phyloP scores from a whole-genome alignment of 2,888 invertebrate genomes.

The Meteorus cinctellus region DNA sequence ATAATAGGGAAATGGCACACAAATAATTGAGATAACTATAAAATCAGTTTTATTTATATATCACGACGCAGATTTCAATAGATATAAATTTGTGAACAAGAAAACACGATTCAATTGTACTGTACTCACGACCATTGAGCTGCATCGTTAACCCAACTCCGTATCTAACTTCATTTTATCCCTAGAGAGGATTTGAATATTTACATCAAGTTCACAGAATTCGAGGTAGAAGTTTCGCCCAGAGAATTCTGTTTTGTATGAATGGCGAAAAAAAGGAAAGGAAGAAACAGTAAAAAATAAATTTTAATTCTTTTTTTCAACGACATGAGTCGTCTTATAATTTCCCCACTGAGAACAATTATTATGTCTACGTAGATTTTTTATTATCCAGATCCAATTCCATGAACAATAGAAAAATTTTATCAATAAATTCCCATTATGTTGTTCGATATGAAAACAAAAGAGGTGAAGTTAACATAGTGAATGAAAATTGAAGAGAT shows the following conservation, averaged over 20 bases:
- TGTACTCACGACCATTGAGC: slow-evolving; percentile 11
- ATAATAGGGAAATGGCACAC: background rate
- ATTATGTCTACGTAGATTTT: background rate
- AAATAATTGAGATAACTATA: background rate
- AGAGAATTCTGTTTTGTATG: slow-evolving; percentile 1
- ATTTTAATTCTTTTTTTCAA: too few relatives aligned
- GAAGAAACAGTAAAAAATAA: background rate
- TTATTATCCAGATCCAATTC: too few relatives aligned
- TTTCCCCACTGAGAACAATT: background rate
- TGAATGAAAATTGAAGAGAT: too few relatives aligned
- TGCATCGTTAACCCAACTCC: slow-evolving; percentile 37
- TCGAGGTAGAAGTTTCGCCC: slow-evolving; percentile 24
- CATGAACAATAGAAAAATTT: too few relatives aligned
- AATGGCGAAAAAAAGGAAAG: background rate
- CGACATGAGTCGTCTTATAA: background rate
- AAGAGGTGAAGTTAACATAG: too few relatives aligned
- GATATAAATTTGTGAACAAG: slow-evolving; percentile 1
- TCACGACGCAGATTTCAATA: background rate
- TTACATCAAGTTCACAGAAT: slow-evolving; percentile 56
- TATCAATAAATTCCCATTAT: too few relatives aligned
- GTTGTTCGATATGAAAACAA: too few relatives aligned
- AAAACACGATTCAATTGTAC: slow-evolving; percentile 13
- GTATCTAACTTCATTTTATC: slow-evolving; percentile 5
- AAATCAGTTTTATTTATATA: background rate
- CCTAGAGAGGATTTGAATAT: slow-evolving; percentile 58